Evolutionary conservation across 2,113 vertebrate genomes (phyloP), one percentile per base, ranked within the genome.

Genomic region (Oenanthe oenanthe): DNA sequence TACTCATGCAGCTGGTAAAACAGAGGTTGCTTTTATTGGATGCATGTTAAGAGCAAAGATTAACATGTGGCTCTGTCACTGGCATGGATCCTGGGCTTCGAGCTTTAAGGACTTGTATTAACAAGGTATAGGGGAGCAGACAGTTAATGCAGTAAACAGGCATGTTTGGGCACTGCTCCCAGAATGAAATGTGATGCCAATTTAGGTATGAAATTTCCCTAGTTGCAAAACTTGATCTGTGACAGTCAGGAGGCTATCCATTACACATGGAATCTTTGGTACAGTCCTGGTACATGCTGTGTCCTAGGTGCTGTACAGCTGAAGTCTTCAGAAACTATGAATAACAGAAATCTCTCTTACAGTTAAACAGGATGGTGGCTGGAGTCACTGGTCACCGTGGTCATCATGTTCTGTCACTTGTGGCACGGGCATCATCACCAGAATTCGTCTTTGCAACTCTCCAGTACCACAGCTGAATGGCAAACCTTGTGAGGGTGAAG

Each of bases 331-430:
- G 72, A 65, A 90, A 38, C n/a, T 45, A 12, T 32, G 51, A 82
- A 38, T 60, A 85, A 93, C 8, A 50, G 29, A 50, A 17, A 43
- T 85, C 16, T 96, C 91, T 67, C 24, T 42, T 97, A 29, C 56
- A 99, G 99, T 99, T 98, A 99, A 99, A 96, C 99, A 99, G 97
- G 99, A 99, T 93, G 99, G 99, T 38, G 98, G 98, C 68, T 99
- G 99, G 99, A 99, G 99, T 97, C 99, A 99, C 92, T 99, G 99
- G 99, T 99, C 99, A 5, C 99, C 99, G 0, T 99, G 99, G 99
- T 99, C 99, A 2, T 99, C 99, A 0, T 99, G 99, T 92, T 99
- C 99, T 19, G 99, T 99, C 88, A 99, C 99, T 20, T 99, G 99
- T 56, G 99, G 99, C 10, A 98, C 96, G 15, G 99, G 99, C 7